Base-by-base conservation (phyloP, 92 coral and sea anemone genomes). In the Diadumene lineata region DNA sequence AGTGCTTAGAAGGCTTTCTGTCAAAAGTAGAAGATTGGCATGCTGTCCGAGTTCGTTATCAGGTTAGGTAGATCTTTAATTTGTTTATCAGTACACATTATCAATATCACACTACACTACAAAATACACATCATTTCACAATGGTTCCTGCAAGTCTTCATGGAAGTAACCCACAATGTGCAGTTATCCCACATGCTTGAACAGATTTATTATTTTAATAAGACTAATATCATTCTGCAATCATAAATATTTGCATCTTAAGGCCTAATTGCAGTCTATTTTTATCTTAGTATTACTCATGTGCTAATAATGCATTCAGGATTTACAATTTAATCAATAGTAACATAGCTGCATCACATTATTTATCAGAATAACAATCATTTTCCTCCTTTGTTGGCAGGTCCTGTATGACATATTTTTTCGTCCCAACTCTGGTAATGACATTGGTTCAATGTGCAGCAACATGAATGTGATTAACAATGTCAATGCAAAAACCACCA, bases 1-100 rank as follows among this genome's bases (percentile, higher is more conserved):
- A 85, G 31, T 27, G 82, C 9, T 78, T 85, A 21, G 78, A 74
- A 33, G 85, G 89, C 0, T 31, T 68, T 38, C 26, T 85, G 18
- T 69, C 86, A 11, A 85, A 75, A 55, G 75, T 63, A 6, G 90
- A 86, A 44, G 87, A 86, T 58, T 86, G 84, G 87, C 91, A 86
- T 72, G 81, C 87, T 17, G 46, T 55, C 26, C 46, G 90, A 0
- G 34, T 76, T 17, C 46, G 81, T 23, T 81, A 81, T 51, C 90
- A 80, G 90, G 90, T 86, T 15, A 24, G 11, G 11, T 17, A 44
- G 34, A 60, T 7, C 66, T 23, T 24, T 7, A 24, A 18, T 1
- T 22, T 24, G 10, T 16, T 60, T 60, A 7, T 60, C 29, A 10
- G 22, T 33, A 15, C 2, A 15, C 6, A 15, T 53, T 15, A 3